Conservation (phyloP, 2,113 vertebrate species). For the Neoarius graeffei region DNA sequence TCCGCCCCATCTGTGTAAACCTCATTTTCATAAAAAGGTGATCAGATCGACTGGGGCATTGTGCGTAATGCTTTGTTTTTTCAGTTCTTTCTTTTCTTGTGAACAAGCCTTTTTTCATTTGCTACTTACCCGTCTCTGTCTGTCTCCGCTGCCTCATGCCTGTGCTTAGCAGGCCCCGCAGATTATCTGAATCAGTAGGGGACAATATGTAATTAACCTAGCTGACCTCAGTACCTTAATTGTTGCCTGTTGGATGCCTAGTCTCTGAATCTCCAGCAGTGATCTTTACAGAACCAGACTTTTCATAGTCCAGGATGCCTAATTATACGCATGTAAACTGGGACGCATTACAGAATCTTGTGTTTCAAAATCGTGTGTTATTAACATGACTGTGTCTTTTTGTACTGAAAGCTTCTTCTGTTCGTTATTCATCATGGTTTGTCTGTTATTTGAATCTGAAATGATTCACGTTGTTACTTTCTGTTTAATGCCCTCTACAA, state of each 20-base stretch:
- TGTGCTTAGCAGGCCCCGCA: slow-evolving; percentile 77
- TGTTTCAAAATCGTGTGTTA: slow-evolving; percentile 8
- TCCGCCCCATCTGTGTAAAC: slow-evolving; percentile 45
- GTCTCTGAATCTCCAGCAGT: slow-evolving; percentile 46
- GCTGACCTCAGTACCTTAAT: slow-evolving; percentile 83
- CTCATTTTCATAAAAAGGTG: slow-evolving; percentile 61
- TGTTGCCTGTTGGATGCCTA: slow-evolving; percentile 79
- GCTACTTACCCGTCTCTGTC: slow-evolving; percentile 14
- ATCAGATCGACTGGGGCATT: slow-evolving; percentile 56
- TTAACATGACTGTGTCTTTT: background rate
- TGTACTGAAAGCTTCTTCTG: background rate
- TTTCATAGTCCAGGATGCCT: slow-evolving; percentile 27
- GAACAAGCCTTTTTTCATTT: slow-evolving; percentile 13
- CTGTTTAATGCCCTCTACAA: slow-evolving; percentile 26
- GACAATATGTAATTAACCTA: slow-evolving; percentile 90
- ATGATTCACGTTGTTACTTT: slow-evolving; percentile 36
- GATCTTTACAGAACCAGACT: slow-evolving; percentile 40
- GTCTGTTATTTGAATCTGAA: slow-evolving; percentile 23
- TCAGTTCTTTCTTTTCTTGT: slow-evolving; percentile 27
- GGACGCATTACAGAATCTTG: background rate
- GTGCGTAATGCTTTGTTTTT: slow-evolving; percentile 46
- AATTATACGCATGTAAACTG: slow-evolving; percentile 37
- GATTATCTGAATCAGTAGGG: slow-evolving; percentile 81
- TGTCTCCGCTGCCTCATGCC: slow-evolving; percentile 70
- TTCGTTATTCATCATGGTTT: background rate